Conservation (phyloP, 2,888 invertebrate genomes). For the Stegana nigrithorax region DNA sequence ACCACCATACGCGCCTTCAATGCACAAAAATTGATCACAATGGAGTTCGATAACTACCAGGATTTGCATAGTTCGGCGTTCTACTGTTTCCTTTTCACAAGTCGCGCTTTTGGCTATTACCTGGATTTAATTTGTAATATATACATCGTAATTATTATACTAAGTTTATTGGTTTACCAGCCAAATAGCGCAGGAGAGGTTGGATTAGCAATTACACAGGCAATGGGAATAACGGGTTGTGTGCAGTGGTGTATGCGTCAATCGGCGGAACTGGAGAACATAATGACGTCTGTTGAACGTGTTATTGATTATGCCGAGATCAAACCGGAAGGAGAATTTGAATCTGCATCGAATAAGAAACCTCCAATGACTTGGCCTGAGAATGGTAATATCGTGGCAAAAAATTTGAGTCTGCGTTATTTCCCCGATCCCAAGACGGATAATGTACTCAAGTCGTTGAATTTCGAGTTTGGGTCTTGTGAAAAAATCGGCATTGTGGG, state of each 20-base stretch:
- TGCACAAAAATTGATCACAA: constrained; percentile 80
- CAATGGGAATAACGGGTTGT: constrained; percentile 79
- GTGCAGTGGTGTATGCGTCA: constrained; percentile 89
- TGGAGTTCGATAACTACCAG: constrained; percentile 85
- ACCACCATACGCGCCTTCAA: constrained; percentile 91
- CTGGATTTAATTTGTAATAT: constrained; percentile 88
- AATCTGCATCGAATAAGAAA: constrained; percentile 73
- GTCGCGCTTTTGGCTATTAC: constrained; percentile 94
- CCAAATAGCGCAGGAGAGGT: constrained; percentile 78
- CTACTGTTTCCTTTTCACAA: constrained; percentile 89
- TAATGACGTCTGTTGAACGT: constrained; percentile 90
- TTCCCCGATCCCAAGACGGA: constrained; percentile 73
- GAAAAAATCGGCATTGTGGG: constrained; percentile 82
- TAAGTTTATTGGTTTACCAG: constrained; percentile 82
- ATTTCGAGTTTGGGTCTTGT: constrained; percentile 72
- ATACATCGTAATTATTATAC: constrained; percentile 86
- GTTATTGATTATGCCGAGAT: constrained; percentile 75
- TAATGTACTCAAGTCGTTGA: constrained; percentile 79
- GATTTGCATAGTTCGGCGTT: constrained; percentile 91
- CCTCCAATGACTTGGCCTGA: constrained; percentile 80
- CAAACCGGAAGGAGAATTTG: constrained; percentile 71
- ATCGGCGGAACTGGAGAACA: constrained; percentile 88
- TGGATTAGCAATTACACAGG: constrained; percentile 83
- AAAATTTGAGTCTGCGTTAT: constrained; percentile 79
- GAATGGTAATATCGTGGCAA: constrained; percentile 76